Evolutionary conservation across 2,888 invertebrate species (phyloP).

Genomic region (Cosmorhoe ocellata): DNA sequence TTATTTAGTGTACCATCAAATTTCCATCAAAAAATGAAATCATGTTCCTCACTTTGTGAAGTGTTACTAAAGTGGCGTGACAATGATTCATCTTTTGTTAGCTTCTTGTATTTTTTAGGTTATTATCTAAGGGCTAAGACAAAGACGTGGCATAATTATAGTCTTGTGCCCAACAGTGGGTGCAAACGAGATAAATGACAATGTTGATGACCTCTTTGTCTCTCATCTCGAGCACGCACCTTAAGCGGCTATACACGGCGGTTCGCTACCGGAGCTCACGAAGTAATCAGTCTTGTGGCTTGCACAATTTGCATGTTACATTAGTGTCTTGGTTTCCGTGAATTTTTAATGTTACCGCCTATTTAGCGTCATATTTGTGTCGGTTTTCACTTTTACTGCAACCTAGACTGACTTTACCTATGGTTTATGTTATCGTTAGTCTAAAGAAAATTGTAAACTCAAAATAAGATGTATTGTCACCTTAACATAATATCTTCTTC

Average conservation of each 20-base stretch:
- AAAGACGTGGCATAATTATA: too few species aligned
- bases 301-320: constrained; percentile 52
- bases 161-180: too few species aligned
- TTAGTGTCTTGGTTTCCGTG: constrained; percentile 42
- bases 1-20: too few species aligned
- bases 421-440: background rate
- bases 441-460: background rate
- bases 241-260: constrained; percentile 21
- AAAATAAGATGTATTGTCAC: too few species aligned
- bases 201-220: background rate
- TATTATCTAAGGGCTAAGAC: too few species aligned
- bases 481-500: too few species aligned
- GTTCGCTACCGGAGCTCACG: constrained; percentile 35
- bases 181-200: too few species aligned
- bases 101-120: too few species aligned
- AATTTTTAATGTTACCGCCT: constrained; percentile 41
- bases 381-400: background rate
- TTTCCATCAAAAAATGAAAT: too few species aligned
- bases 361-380: constrained; percentile 31
- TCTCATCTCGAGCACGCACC: background rate
- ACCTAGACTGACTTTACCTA: background rate
- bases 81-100: too few species aligned
- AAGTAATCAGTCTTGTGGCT: constrained; percentile 55
- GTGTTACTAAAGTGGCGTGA: too few species aligned
- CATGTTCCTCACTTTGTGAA: too few species aligned